These are phyloP conservation scores for Sicus ferrugineus DNA, from an alignment of 2,888 invertebrate genomes.

Conservation along the genomic window DNA sequence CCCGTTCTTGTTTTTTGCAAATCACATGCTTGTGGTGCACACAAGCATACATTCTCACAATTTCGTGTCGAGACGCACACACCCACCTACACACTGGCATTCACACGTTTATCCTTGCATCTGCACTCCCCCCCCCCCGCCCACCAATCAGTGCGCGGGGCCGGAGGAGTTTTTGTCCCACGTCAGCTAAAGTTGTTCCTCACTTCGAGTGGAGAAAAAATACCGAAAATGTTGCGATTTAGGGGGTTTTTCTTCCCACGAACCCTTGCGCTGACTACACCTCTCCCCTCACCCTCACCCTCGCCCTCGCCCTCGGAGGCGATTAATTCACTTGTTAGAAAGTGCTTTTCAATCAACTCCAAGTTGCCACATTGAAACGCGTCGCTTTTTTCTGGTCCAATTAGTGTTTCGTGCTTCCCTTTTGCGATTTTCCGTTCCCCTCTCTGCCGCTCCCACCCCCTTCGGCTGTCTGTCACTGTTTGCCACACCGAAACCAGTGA, in stretches of 20 bases:
- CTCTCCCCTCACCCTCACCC: neutral
- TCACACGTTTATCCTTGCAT: neutral
- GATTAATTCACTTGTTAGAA: neutral
- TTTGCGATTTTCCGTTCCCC: neutral
- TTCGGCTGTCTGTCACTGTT: neutral
- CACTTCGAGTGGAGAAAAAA: too few relatives aligned
- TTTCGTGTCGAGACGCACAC: too few relatives aligned
- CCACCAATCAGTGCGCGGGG: too few relatives aligned
- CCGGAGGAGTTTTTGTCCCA: too few relatives aligned
- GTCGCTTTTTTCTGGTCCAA: neutral
- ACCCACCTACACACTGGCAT: neutral
- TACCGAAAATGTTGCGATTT: too few relatives aligned
- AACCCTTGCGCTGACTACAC: neutral
- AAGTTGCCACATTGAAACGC: neutral
- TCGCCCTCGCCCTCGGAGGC: too few relatives aligned
- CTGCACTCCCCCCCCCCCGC: too few relatives aligned
- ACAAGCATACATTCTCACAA: too few relatives aligned
- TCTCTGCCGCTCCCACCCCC: neutral
- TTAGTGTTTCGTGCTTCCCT: neutral
- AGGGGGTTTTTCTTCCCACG: neutral
- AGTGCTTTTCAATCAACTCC: neutral
- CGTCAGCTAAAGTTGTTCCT: too few relatives aligned
- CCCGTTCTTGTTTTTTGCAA: too few relatives aligned
- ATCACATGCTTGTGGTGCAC: neutral
- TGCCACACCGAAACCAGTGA: too few relatives aligned